Evolutionary conservation across 2,797 vertebrate genomes (phyloP).

Genomic region (Enteromius argenteus): DNA sequence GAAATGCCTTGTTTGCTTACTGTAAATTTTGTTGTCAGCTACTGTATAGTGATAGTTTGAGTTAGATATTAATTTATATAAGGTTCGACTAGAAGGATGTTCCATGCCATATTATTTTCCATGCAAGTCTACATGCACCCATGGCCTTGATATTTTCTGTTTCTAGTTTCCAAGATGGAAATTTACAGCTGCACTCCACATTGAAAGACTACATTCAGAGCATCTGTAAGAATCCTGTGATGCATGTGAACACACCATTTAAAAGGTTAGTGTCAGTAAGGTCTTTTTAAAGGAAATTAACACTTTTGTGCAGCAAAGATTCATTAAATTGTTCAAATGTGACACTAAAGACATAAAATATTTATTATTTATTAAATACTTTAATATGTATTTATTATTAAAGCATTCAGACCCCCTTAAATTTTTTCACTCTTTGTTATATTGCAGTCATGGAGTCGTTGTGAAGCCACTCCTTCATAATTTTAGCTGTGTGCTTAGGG

Average conservation of each 20-base stretch:
- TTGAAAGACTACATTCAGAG: conserved; percentile 11
- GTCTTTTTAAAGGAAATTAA: background rate
- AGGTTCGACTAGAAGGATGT: background rate
- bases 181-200: conserved; percentile 20
- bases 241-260: background rate
- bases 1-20: background rate
- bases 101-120: conserved; percentile 3
- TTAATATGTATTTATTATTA: no score
- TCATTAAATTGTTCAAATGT: background rate
- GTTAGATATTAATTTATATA: background rate
- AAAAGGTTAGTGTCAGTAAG: background rate
- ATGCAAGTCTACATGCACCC: background rate
- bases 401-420: no score
- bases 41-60: background rate
- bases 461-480: no score
- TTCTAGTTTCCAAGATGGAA: conserved; percentile 31
- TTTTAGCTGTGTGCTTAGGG: no score
- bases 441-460: no score
- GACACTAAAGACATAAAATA: background rate
- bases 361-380: background rate
- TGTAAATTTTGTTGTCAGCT: background rate
- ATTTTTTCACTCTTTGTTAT: no score
- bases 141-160: conserved; percentile 18
- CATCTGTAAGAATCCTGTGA: conserved; percentile 6
- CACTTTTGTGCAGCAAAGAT: background rate